These are phyloP conservation scores for Phrynocephalus versicolor DNA, from an alignment of 2,113 vertebrate species.

Conservation along the genomic window DNA sequence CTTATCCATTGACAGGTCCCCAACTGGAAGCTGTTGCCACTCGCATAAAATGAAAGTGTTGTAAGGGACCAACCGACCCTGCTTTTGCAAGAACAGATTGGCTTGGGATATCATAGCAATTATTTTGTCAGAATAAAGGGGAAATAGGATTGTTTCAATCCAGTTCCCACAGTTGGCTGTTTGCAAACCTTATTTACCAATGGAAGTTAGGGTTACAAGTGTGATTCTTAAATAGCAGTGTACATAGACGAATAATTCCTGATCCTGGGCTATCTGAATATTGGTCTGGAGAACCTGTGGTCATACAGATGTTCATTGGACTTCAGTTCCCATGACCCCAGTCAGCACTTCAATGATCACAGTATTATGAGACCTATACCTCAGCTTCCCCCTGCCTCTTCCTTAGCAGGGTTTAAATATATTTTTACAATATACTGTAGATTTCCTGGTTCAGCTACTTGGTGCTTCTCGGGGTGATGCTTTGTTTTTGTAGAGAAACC, in stretches of 20 bases:
- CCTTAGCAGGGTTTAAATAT: not conserved
- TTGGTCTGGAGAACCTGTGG: not conserved
- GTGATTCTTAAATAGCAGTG: fast-evolving
- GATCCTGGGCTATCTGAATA: not conserved
- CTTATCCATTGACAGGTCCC: too few species aligned
- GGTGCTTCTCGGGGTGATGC: not conserved
- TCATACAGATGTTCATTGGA: not conserved
- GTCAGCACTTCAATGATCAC: not conserved
- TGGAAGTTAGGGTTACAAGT: not conserved
- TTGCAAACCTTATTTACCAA: not conserved
- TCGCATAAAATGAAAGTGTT: too few species aligned
- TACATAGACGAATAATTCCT: fast-evolving
- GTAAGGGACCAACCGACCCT: too few species aligned
- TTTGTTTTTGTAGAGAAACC: not conserved
- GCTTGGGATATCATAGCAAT: too few species aligned
- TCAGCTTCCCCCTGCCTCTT: not conserved
- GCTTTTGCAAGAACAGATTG: not conserved
- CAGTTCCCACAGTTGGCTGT: not conserved
- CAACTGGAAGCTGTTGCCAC: too few species aligned
- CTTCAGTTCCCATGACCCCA: not conserved
- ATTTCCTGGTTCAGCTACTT: not conserved
- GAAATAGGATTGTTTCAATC: not conserved
- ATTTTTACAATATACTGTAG: not conserved
- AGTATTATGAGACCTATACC: too few species aligned
- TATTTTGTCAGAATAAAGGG: not conserved